Percentiles rank a stretch among this genome's conserved stretches.
phyloP scores from a whole-genome alignment of 2,113 vertebrate genomes.

The Plestiodon gilberti region DNA sequence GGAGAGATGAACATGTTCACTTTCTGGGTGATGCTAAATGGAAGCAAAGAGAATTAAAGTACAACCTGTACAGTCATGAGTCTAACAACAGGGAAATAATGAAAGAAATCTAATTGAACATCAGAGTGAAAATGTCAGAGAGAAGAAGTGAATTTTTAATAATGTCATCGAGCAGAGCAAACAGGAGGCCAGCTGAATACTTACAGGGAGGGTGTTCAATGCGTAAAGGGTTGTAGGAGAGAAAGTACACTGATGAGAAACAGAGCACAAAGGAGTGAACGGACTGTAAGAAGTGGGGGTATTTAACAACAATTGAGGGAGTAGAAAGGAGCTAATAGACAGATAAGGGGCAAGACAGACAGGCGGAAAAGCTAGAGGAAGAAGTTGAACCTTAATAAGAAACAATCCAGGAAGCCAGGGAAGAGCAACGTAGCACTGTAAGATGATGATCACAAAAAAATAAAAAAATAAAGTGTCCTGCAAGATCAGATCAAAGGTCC shows the following conservation, averaged over 20 bases:
- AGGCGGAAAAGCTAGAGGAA: neutral
- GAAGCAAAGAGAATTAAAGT: too few species aligned
- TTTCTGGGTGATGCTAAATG: too few species aligned
- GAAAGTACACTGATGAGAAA: neutral
- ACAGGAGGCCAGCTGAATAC: neutral
- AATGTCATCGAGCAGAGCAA: neutral
- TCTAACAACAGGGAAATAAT: neutral
- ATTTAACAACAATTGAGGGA: neutral
- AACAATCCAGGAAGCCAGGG: neutral
- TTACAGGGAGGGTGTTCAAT: too few species aligned
- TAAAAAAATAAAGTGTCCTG: neutral
- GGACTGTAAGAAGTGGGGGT: too few species aligned
- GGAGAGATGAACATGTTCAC: too few species aligned
- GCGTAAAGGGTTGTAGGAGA: too few species aligned
- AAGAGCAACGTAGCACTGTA: too few species aligned
- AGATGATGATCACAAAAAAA: neutral
- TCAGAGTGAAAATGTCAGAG: neutral
- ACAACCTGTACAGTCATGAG: too few species aligned
- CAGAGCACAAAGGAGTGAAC: neutral
- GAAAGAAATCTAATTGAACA: neutral
- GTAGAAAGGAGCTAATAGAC: neutral
- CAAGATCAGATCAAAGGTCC: neutral
- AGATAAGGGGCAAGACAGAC: neutral
- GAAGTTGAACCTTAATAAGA: neutral
- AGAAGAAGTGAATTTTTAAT: neutral